A percentile compares a stretch with the other conserved stretches of the same genome.
Conservation (phyloP, 2,888 invertebrate species). For the Sesamia inferens region DNA sequence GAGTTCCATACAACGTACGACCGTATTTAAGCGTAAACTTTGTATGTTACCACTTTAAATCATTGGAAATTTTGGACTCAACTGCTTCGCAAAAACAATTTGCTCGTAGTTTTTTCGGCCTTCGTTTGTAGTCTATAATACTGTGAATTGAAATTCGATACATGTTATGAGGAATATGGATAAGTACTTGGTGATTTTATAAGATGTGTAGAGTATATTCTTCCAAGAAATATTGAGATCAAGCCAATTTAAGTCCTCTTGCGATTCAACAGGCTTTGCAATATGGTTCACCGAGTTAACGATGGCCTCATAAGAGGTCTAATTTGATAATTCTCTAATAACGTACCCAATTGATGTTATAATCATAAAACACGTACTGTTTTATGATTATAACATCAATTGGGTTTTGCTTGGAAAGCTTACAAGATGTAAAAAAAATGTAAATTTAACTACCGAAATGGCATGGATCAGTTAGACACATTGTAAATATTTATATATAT, state of each 20-base stretch:
- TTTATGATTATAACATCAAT: constrained; percentile 2
- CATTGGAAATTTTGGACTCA: constrained; percentile 33
- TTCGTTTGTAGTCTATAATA: neutral
- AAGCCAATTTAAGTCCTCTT: constrained; percentile 31
- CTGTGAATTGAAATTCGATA: neutral
- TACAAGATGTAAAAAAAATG: neutral
- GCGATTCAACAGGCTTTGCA: constrained; percentile 6
- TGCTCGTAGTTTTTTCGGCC: neutral
- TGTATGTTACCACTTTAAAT: constrained; percentile 45
- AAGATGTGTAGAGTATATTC: constrained; percentile 17
- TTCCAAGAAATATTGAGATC: constrained; percentile 16
- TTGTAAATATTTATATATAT: too few species aligned
- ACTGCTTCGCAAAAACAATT: constrained; percentile 22
- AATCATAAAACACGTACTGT: neutral
- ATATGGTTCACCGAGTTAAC: constrained; percentile 15
- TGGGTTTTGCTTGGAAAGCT: neutral
- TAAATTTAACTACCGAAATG: neutral
- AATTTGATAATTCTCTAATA: constrained; percentile 19
- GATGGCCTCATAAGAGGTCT: constrained; percentile 10
- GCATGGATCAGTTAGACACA: neutral
- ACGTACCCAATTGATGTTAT: too few species aligned
- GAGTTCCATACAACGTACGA: constrained; percentile 36
- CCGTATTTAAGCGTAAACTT: constrained; percentile 47
- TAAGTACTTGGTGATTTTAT: neutral
- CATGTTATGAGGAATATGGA: neutral